These are phyloP conservation scores for Uromys caudimaculatus DNA, from an alignment of 2,797 vertebrate species.

Conservation along the genomic window DNA sequence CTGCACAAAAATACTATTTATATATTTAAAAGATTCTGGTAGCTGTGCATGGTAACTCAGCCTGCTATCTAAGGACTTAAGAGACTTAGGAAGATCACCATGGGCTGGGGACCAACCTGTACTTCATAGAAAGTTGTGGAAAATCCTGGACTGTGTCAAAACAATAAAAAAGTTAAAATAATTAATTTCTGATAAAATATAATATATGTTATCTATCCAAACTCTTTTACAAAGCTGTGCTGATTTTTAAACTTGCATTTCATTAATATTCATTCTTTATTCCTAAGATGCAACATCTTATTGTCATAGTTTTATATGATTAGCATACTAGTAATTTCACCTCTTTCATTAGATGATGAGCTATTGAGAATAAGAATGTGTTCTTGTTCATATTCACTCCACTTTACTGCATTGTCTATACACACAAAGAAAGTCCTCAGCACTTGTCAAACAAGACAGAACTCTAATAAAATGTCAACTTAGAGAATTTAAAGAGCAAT, in stretches of 20 bases:
- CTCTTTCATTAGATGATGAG: background rate
- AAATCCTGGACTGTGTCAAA: background rate
- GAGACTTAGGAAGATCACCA: no score
- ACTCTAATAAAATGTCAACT: conserved; percentile 14
- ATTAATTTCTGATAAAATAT: background rate
- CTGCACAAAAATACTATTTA: background rate
- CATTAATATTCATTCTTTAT: background rate
- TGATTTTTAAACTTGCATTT: background rate
- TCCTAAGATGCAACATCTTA: background rate
- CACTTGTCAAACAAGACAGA: conserved; percentile 27
- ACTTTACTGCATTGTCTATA: background rate
- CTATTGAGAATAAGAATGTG: background rate
- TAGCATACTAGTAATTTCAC: background rate
- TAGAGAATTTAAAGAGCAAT: background rate
- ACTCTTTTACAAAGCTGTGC: background rate
- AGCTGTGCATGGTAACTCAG: background rate
- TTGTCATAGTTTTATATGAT: background rate
- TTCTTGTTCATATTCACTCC: background rate
- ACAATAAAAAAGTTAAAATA: background rate
- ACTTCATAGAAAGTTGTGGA: background rate
- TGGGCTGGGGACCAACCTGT: background rate
- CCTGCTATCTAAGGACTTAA: background rate
- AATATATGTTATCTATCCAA: background rate
- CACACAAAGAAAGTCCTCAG: background rate
- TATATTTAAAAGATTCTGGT: background rate